Evolutionary conservation across 2,113 vertebrate species (phyloP).

Genomic region (Sander lucioperca): DNA sequence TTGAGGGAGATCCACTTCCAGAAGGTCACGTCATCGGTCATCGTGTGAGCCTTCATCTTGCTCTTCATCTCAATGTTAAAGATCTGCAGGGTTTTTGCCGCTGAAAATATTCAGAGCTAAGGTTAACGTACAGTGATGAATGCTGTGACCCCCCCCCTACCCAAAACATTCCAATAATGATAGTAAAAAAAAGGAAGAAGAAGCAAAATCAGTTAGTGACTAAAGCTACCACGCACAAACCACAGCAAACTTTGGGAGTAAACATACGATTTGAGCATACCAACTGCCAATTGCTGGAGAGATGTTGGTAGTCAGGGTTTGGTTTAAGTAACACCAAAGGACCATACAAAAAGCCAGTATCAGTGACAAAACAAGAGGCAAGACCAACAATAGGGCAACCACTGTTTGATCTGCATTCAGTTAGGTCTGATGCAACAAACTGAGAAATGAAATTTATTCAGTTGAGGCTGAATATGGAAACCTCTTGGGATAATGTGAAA

Average conservation of each 20-base stretch:
- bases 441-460: slow-evolving; percentile 5
- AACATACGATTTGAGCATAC: slow-evolving; percentile 42
- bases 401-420: slow-evolving; percentile 82
- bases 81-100: slow-evolving; percentile 99
- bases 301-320: slow-evolving; percentile 55
- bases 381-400: slow-evolving; percentile 73
- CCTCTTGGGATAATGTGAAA: slow-evolving; percentile 22
- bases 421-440: slow-evolving; percentile 51
- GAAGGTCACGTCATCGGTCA: slow-evolving; percentile 99
- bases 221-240: slow-evolving; percentile 57
- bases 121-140: slow-evolving; percentile 22
- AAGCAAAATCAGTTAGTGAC: slow-evolving; percentile 12
- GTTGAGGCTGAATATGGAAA: slow-evolving; percentile 29
- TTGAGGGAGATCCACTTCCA: slow-evolving; percentile 99
- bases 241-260: slow-evolving; percentile 58
- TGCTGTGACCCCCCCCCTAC: not conserved
- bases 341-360: slow-evolving; percentile 67
- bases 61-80: slow-evolving; percentile 99
- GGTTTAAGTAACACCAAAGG: slow-evolving; percentile 60
- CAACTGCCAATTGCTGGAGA: slow-evolving; percentile 61
- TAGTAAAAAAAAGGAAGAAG: not conserved
- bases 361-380: slow-evolving; percentile 73
- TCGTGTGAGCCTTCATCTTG: slow-evolving; percentile 99
- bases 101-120: slow-evolving; percentile 82
- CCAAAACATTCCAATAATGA: not conserved